Conservation (phyloP, 2,888 invertebrate species). For the Papilio gigon region DNA sequence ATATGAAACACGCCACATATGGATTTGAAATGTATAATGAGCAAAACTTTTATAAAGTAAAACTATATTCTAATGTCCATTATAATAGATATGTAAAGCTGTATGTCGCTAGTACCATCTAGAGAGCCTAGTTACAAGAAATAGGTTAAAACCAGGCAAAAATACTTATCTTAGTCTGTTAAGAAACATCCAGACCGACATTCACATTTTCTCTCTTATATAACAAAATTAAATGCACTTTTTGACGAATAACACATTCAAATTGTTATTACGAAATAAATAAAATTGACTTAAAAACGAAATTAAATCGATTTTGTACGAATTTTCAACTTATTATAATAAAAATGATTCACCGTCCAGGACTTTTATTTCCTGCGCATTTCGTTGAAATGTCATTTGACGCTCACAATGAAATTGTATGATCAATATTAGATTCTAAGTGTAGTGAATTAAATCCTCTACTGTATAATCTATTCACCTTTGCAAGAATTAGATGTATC, state of each 20-base stretch:
- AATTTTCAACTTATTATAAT: neutral
- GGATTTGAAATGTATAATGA: too few species aligned
- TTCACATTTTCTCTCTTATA: too few species aligned
- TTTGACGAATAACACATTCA: neutral
- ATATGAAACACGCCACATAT: too few species aligned
- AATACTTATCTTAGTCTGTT: neutral
- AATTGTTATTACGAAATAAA: neutral
- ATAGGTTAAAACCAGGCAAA: neutral
- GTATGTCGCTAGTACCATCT: constrained; percentile 36
- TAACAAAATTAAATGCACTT: neutral
- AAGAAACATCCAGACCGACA: too few species aligned
- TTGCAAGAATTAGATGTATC: constrained; percentile 23
- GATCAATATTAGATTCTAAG: neutral
- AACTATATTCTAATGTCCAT: too few species aligned
- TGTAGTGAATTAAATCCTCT: neutral
- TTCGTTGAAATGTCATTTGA: too few species aligned
- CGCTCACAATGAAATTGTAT: too few species aligned
- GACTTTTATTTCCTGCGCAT: too few species aligned
- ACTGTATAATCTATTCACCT: constrained; percentile 20
- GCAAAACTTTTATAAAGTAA: too few species aligned
- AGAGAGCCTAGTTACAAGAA: neutral
- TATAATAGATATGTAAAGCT: too few species aligned
- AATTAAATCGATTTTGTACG: neutral
- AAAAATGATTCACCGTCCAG: neutral
- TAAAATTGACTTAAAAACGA: neutral